These are phyloP conservation scores for Aspidoscelis tigris DNA, from an alignment of 2,113 vertebrate genomes.

Conservation along the genomic window DNA sequence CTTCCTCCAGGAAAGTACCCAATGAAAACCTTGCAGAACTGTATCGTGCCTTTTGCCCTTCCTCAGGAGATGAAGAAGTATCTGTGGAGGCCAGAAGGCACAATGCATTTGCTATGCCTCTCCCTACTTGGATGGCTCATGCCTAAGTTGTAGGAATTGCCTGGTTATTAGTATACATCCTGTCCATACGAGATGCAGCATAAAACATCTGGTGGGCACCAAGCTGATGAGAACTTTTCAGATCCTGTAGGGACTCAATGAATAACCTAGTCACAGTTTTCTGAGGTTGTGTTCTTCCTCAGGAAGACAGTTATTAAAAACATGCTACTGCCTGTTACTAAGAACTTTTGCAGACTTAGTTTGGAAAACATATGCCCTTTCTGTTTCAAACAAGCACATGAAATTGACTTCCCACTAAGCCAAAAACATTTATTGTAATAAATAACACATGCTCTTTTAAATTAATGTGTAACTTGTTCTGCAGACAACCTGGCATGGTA, in stretches of 20 bases:
- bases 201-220: not conserved
- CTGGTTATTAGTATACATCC: too few species aligned
- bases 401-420: conserved; percentile 8
- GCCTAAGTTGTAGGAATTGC: too few species aligned
- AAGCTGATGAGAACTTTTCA: not conserved
- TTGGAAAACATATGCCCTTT: not conserved
- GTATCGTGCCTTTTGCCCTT: too few species aligned
- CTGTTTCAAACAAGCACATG: not conserved
- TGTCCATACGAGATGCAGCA: too few species aligned
- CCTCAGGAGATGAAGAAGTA: too few species aligned
- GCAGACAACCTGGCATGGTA: not conserved
- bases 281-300: not conserved
- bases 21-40: too few species aligned
- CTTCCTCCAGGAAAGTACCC: too few species aligned
- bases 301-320: not conserved
- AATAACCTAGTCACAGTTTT: not conserved
- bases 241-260: not conserved
- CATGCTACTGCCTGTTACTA: not conserved
- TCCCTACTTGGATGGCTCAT: too few species aligned
- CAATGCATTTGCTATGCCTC: too few species aligned
- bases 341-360: not conserved
- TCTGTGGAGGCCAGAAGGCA: too few species aligned
- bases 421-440: not conserved
- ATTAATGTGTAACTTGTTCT: not conserved
- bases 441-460: not conserved